These are phyloP conservation scores for Ptilodon capucinus DNA, from an alignment of 2,888 invertebrate genomes.

Conservation along the genomic window DNA sequence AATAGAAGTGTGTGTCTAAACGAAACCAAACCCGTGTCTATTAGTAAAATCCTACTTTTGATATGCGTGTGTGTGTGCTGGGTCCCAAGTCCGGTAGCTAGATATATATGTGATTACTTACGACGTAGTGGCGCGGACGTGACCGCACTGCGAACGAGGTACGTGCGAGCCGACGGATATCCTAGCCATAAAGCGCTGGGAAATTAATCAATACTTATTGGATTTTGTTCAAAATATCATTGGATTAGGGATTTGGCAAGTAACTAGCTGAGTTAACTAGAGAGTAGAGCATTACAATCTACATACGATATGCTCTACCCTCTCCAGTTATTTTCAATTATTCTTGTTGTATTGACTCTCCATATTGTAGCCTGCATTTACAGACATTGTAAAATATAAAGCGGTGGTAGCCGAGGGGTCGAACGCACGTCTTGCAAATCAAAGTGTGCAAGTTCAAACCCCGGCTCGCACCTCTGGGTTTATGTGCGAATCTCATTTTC, in stretches of 20 bases:
- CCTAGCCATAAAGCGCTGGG: constrained; percentile 16
- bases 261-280: background rate
- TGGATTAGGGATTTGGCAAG: background rate
- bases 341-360: too few species aligned
- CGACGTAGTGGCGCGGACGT: constrained; percentile 46
- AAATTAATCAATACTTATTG: constrained; percentile 25
- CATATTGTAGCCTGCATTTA: too few species aligned
- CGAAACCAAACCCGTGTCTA: background rate
- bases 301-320: too few species aligned
- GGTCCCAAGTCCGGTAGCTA: background rate
- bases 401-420: too few species aligned
- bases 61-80: constrained; percentile 19
- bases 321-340: too few species aligned
- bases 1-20: background rate
- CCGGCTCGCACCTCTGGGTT: too few species aligned
- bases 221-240: constrained; percentile 3
- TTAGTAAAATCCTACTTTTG: background rate
- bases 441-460: too few species aligned
- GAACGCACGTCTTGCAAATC: too few species aligned
- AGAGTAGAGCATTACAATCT: too few species aligned
- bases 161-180: constrained; percentile 16
- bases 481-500: too few species aligned
- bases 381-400: too few species aligned
- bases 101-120: constrained; percentile 58
- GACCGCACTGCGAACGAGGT: constrained; percentile 43